Evolutionary conservation across 2,113 vertebrate genomes (phyloP).

Genomic region (Chionodraco myersi): DNA sequence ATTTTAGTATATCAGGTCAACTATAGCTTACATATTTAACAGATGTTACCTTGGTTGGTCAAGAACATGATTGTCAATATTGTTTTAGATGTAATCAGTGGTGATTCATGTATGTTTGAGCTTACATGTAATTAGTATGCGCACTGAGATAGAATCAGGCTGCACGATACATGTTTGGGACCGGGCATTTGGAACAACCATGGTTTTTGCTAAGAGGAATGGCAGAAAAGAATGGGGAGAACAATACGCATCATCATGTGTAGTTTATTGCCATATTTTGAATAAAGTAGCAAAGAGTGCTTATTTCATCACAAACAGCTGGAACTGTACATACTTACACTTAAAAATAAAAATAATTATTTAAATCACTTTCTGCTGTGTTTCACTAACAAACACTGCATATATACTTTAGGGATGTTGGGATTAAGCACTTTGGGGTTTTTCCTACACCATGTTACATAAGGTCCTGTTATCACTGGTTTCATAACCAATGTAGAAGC

Average conservation of each 20-base stretch:
- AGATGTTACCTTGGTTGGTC: background rate
- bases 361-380: constrained; percentile 16
- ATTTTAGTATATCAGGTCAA: background rate
- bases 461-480: too few species aligned
- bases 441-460: too few species aligned
- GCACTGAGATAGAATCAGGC: background rate
- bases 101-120: too few species aligned
- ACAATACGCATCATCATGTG: background rate
- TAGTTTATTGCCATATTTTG: background rate
- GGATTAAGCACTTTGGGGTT: too few species aligned
- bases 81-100: background rate
- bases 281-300: background rate
- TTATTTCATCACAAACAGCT: background rate
- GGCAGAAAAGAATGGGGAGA: background rate
- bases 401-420: too few species aligned
- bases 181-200: background rate
- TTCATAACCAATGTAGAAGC: too few species aligned
- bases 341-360: constrained; percentile 1
- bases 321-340: background rate
- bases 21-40: background rate
- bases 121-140: background rate
- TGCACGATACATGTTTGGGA: background rate
- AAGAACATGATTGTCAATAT: background rate
- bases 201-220: background rate
- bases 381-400: background rate